A percentile compares a stretch with the other conserved stretches of the same genome.
These are phyloP conservation scores for Drosophila malerkotliana DNA, from an alignment of 1,140 invertebrate genomes.

Conservation along the genomic window DNA sequence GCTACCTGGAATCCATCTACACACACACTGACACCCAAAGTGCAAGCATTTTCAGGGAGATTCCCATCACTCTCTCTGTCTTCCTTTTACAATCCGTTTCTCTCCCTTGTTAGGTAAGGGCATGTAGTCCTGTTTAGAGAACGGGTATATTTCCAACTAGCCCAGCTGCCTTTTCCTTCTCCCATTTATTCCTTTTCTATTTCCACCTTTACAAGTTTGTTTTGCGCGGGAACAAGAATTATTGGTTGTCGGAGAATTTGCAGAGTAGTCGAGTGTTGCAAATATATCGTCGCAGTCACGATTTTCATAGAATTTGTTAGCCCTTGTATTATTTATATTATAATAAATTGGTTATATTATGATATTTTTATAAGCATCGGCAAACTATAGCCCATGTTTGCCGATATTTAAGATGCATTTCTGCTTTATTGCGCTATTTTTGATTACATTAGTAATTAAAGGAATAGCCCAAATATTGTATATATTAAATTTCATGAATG, in stretches of 20 bases:
- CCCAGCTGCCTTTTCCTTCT: conserved; percentile 28
- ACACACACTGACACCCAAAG: conserved; percentile 10
- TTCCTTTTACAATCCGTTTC: not conserved
- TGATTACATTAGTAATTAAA: too few species aligned
- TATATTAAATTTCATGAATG: too few species aligned
- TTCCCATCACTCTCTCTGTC: not conserved
- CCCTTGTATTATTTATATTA: too few species aligned
- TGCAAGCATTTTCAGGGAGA: conserved; percentile 19
- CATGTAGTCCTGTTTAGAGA: conserved; percentile 14
- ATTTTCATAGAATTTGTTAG: not conserved
- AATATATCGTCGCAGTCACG: not conserved
- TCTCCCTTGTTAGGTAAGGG: conserved; percentile 45
- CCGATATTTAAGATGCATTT: too few species aligned
- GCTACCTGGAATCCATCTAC: conserved; percentile 41
- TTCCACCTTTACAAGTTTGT: conserved; percentile 22
- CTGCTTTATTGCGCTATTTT: too few species aligned
- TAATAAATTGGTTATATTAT: too few species aligned
- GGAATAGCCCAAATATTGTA: too few species aligned
- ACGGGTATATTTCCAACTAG: conserved; percentile 64
- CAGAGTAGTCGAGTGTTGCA: conserved; percentile 37
- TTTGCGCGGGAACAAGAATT: conserved; percentile 55
- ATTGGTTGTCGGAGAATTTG: conserved; percentile 4
- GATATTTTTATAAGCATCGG: too few species aligned
- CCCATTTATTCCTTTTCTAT: conserved; percentile 17
- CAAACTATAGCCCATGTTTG: too few species aligned